phyloP scores from a whole-genome alignment of 2,113 vertebrate genomes.

The Aleadryas rufinucha region DNA sequence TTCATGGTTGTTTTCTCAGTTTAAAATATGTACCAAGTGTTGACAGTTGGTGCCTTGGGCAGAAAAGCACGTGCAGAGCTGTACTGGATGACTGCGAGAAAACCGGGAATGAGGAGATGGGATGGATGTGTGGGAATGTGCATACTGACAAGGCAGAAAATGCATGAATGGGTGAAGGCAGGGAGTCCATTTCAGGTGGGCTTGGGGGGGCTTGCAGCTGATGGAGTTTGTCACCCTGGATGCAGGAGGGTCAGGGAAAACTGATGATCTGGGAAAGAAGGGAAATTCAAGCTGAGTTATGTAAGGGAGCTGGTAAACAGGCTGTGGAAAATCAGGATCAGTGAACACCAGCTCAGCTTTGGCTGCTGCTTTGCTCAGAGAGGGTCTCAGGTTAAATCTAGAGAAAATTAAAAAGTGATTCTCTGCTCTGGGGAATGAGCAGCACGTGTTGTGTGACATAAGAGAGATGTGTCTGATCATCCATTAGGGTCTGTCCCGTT shows the following conservation, averaged over 20 bases:
- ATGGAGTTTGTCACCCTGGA: neutral
- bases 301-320: neutral
- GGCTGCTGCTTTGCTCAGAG: neutral
- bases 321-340: neutral
- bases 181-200: neutral
- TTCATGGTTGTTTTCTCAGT: constrained; percentile 36
- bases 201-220: neutral
- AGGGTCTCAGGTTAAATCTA: neutral
- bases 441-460: neutral
- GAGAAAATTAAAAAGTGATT: neutral
- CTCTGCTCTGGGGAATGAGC: neutral
- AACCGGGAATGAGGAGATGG: neutral
- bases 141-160: neutral
- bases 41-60: constrained; percentile 57
- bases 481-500: accelerated
- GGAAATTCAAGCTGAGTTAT: neutral
- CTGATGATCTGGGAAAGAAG: neutral
- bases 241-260: neutral
- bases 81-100: neutral
- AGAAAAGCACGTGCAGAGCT: constrained; percentile 19
- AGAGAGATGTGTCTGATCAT: neutral
- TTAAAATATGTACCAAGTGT: constrained; percentile 15
- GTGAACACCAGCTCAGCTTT: neutral
- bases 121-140: neutral
- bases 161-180: neutral